Evolutionary conservation across 2,113 vertebrate species (phyloP).

Genomic region (Neogale vison): DNA sequence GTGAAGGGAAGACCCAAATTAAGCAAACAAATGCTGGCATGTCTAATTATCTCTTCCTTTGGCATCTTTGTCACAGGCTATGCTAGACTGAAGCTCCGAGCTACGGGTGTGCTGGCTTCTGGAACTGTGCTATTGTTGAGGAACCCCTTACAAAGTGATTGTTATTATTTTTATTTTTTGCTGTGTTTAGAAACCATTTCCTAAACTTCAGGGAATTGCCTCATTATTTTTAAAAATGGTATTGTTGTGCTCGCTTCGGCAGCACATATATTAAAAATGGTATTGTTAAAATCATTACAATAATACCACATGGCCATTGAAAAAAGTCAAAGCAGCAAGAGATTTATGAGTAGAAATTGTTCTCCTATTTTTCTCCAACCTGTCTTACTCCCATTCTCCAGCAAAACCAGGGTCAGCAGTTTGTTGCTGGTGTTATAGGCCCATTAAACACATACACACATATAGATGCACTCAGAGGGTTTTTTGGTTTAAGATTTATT

Average conservation of each 20-base stretch:
- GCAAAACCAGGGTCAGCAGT: background rate
- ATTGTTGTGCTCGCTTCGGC: too few species aligned
- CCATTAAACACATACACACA: background rate
- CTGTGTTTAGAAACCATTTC: background rate
- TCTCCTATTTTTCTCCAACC: background rate
- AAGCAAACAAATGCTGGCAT: background rate
- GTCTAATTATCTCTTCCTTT: background rate
- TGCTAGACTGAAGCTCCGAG: background rate
- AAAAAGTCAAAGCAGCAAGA: background rate
- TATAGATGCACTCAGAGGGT: background rate
- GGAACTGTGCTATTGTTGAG: background rate
- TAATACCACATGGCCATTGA: background rate
- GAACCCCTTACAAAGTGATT: background rate
- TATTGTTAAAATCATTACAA: background rate
- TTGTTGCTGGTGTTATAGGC: background rate
- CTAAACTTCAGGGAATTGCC: background rate
- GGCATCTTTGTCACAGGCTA: background rate
- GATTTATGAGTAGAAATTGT: background rate
- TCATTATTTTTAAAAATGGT: background rate
- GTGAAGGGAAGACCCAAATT: background rate
- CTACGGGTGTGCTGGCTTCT: background rate
- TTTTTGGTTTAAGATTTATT: background rate
- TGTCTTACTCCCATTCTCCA: background rate
- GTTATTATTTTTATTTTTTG: background rate
- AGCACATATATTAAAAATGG: background rate